phyloP scores from a whole-genome alignment of 2,797 vertebrate genomes.

The Pseudochirops cupreus region DNA sequence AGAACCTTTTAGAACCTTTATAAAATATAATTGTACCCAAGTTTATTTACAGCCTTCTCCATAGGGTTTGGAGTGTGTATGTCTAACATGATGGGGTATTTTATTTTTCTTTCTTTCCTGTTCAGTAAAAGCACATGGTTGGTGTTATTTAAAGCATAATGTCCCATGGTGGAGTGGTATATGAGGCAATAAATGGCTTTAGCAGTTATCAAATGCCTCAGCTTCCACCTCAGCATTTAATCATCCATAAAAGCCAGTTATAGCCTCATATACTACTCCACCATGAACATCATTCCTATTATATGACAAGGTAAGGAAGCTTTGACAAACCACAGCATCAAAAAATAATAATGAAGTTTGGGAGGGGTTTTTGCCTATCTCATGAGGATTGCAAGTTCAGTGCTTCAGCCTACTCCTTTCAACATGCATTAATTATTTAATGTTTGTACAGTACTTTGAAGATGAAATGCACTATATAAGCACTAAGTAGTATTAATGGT shows the following conservation, averaged over 20 bases:
- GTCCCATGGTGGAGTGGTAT: constrained; percentile 70
- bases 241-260: constrained; percentile 82
- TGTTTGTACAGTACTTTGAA: constrained; percentile 39
- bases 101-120: constrained; percentile 71
- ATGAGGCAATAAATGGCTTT: constrained; percentile 80
- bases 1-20: constrained; percentile 31
- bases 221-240: constrained; percentile 81
- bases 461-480: constrained; percentile 29
- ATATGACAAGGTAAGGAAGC: constrained; percentile 63
- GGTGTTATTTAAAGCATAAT: constrained; percentile 75
- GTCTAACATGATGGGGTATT: constrained; percentile 58
- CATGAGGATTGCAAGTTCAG: constrained; percentile 43
- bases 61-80: constrained; percentile 36
- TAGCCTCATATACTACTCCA: constrained; percentile 76
- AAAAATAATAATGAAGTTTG: constrained; percentile 58
- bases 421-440: constrained; percentile 55
- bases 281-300: constrained; percentile 70
- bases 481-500: constrained; percentile 52
- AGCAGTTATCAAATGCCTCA: constrained; percentile 78
- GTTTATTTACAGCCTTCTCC: constrained; percentile 61
- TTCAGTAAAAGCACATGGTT: constrained; percentile 69
- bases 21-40: constrained; percentile 56
- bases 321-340: constrained; percentile 54
- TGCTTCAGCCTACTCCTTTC: constrained; percentile 41
- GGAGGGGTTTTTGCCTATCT: neutral